Conservation (phyloP, 2,797 vertebrate species). For the Leptoclinus maculatus region DNA sequence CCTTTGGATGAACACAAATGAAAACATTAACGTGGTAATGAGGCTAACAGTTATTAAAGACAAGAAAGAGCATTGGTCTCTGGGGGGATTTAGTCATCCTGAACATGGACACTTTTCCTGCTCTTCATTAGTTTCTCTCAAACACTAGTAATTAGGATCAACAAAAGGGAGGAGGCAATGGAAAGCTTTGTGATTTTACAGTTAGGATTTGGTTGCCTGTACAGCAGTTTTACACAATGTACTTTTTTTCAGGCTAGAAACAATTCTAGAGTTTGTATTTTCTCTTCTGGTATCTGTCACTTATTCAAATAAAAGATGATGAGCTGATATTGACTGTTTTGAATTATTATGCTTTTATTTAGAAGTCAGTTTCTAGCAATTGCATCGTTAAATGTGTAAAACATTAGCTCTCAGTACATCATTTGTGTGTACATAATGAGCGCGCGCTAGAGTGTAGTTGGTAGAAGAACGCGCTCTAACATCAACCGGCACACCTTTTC, state of each 20-base stretch:
- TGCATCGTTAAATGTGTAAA: neutral
- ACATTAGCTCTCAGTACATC: neutral
- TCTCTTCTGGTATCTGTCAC: slow-evolving; percentile 66
- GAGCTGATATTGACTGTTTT: slow-evolving; percentile 26
- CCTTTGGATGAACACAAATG: neutral
- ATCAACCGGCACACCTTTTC: slow-evolving; percentile 60
- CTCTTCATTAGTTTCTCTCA: neutral
- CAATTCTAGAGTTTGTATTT: slow-evolving; percentile 78
- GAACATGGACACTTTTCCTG: neutral
- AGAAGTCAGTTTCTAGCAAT: neutral
- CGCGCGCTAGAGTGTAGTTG: slow-evolving; percentile 44
- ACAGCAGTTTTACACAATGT: slow-evolving; percentile 65
- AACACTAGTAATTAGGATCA: slow-evolving; percentile 7
- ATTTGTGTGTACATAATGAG: slow-evolving; percentile 13
- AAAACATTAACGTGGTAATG: neutral
- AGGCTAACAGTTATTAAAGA: neutral
- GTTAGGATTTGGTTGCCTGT: slow-evolving; percentile 54
- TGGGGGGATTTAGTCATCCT: neutral
- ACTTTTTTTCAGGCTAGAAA: slow-evolving; percentile 66
- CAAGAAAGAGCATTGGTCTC: neutral
- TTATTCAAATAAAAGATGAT: slow-evolving; percentile 71
- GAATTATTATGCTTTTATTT: neutral
- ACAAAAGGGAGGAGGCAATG: slow-evolving; percentile 44
- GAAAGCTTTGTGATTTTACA: slow-evolving; percentile 63
- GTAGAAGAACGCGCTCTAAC: slow-evolving; percentile 57